phyloP scores from a whole-genome alignment of 2,113 vertebrate species.

The Rhinichthys klamathensis region DNA sequence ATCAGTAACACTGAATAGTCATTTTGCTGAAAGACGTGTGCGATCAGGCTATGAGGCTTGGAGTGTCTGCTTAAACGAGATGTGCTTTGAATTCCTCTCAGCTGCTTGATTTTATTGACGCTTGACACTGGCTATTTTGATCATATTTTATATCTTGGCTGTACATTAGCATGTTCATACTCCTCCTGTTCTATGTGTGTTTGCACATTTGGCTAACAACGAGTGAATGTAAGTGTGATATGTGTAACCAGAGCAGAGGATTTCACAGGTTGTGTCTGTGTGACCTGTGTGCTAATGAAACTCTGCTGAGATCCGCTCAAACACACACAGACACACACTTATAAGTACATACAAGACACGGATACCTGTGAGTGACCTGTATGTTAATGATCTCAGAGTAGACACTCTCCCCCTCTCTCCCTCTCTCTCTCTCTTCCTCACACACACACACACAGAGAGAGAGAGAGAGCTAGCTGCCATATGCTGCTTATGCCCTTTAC shows the following conservation, averaged over 20 bases:
- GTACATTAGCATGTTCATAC: neutral
- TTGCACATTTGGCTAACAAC: slow-evolving; percentile 34
- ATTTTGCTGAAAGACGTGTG: neutral
- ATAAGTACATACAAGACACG: slow-evolving; percentile 17
- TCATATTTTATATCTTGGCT: neutral
- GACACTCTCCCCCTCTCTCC: neutral
- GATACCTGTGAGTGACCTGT: slow-evolving; percentile 49
- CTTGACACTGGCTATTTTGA: neutral
- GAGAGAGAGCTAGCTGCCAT: slow-evolving; percentile 33
- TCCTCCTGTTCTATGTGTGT: neutral
- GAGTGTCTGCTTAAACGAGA: neutral
- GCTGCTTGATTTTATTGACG: neutral
- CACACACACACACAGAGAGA: neutral
- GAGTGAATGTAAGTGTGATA: slow-evolving; percentile 34
- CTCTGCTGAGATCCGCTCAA: neutral
- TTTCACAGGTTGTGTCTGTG: neutral
- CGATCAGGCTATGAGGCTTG: neutral
- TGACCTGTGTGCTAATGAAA: slow-evolving; percentile 45
- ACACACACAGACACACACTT: slow-evolving; percentile 10
- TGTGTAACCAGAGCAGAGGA: slow-evolving; percentile 26
- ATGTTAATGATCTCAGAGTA: slow-evolving; percentile 43
- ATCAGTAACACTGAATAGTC: neutral
- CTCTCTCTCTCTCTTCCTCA: neutral
- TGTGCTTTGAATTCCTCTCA: neutral
- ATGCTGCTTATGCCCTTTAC: slow-evolving; percentile 50